Base-by-base conservation (phyloP, 2,797 vertebrate species). In the Capromys pilorides region DNA sequence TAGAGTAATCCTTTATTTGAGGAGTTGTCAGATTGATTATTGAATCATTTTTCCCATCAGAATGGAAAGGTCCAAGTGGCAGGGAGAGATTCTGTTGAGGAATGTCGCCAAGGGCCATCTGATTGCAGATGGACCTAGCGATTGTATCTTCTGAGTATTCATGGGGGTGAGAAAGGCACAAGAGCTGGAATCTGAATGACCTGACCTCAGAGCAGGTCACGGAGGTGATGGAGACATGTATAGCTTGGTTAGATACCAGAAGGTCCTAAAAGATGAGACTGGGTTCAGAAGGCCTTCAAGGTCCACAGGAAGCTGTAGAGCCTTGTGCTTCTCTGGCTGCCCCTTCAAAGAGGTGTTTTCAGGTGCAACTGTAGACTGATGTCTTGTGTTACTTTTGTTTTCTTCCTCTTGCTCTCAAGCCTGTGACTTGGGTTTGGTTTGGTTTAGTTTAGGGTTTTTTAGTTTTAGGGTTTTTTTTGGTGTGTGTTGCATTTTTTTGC, bases 31-130 rank as follows among this genome's bases (percentile, higher is more conserved):
- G 3, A 36, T 81, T n/a, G 26, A 31, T 59, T n/a, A 45, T 82
- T 82, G 51, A 66, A 41, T 77, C 28, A 82, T 69, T 88, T 88
- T 85, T 94, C 62, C 64, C 10, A 13, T 59, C 94, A 97, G 94
- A 81, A 0, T 96, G 96, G 86, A 90, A 86, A 83, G 59, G 66
- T 88, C 86, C 86, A 67, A 88, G 12, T 26, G 49, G 54, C 10
- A 57, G 83, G 39, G 86, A 73, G 26, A 79, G 18, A 12, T 21
- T 31, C 61, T 84, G 64, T 81, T 21, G n/a, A 45, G 49, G 11
- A 33, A 19, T 16, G 82, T 66, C 75, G 69, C 18, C 13, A 28
- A 83, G 57, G 77, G 71, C 24, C 26, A 33, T 28, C 61, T 64
- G 28, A 39, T 59, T 33, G 81, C 77, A 71, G 75, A 66, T 0